Percentiles rank a stretch among this genome's conserved stretches.
Evolutionary conservation across 2,888 invertebrate genomes (phyloP).

Genomic region (Platypus cylindrus): DNA sequence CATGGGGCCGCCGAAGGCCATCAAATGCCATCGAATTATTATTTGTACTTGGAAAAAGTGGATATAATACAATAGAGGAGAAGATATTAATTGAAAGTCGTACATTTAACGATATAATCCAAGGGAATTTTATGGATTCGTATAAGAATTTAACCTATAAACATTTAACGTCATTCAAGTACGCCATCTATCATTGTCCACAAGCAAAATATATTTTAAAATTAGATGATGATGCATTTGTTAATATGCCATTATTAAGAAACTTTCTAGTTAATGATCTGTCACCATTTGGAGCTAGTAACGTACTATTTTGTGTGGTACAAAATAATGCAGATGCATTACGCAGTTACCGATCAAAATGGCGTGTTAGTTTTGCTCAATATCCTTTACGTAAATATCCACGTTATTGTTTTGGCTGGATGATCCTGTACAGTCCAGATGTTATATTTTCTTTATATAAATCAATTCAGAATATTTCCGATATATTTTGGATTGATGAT

Average conservation of each 20-base stretch:
- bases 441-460: constrained; percentile 40
- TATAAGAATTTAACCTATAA: constrained; percentile 77
- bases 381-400: constrained; percentile 54
- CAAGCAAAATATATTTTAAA: constrained; percentile 54
- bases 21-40: constrained; percentile 46
- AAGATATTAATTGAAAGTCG: constrained; percentile 40
- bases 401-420: constrained; percentile 61
- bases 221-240: constrained; percentile 66
- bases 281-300: constrained; percentile 46
- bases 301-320: constrained; percentile 52
- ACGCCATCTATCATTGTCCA: constrained; percentile 58
- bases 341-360: constrained; percentile 56
- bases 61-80: constrained; percentile 25
- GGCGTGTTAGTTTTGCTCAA: constrained; percentile 59
- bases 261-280: constrained; percentile 44
- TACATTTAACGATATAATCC: constrained; percentile 53
- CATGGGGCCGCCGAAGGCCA: constrained; percentile 52
- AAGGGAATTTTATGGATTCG: constrained; percentile 63
- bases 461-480: constrained; percentile 39
- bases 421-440: constrained; percentile 46
- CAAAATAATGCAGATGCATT: constrained; percentile 17
- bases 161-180: constrained; percentile 70
- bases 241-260: constrained; percentile 51
- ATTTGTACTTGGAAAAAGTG: constrained; percentile 53
- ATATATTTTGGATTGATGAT: constrained; percentile 66